These are phyloP conservation scores for Myrmecobius fasciatus DNA, from an alignment of 2,113 vertebrate genomes.

Conservation along the genomic window DNA sequence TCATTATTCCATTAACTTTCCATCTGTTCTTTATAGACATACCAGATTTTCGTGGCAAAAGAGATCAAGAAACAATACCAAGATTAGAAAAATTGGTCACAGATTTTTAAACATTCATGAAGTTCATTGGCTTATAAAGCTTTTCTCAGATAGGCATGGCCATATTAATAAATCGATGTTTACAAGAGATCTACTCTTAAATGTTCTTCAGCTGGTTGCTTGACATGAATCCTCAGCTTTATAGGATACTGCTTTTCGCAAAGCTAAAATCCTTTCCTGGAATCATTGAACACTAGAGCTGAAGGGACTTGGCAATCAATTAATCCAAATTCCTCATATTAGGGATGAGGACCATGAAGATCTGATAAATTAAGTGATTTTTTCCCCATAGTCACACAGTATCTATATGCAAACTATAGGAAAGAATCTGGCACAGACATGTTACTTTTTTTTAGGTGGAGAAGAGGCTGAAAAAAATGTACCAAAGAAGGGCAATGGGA, in stretches of 20 bases:
- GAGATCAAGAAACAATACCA: conserved; percentile 74
- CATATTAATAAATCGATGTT: conserved; percentile 61
- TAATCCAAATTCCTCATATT: neutral
- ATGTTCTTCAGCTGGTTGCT: conserved; percentile 64
- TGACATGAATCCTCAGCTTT: conserved; percentile 56
- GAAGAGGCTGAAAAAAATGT: neutral
- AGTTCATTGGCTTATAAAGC: conserved; percentile 68
- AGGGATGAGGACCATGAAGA: neutral
- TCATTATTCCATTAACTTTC: conserved; percentile 68
- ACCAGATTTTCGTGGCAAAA: conserved; percentile 70
- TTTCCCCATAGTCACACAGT: neutral
- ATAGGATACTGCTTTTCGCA: conserved; percentile 60
- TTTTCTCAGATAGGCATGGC: conserved; percentile 45
- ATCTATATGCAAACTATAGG: neutral
- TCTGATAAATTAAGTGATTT: neutral
- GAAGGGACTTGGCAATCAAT: neutral
- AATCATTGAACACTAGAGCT: neutral
- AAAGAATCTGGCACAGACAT: conserved; percentile 47
- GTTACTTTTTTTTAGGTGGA: conserved; percentile 6
- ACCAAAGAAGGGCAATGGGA: conserved; percentile 15
- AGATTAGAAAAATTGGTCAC: conserved; percentile 79
- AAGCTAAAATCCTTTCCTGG: conserved; percentile 28
- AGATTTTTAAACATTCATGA: conserved; percentile 77
- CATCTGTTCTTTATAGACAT: conserved; percentile 75
- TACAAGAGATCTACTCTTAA: conserved; percentile 51